Evolutionary conservation across 2,113 vertebrate genomes (phyloP).

Genomic region (Syngnathus scovelli): DNA sequence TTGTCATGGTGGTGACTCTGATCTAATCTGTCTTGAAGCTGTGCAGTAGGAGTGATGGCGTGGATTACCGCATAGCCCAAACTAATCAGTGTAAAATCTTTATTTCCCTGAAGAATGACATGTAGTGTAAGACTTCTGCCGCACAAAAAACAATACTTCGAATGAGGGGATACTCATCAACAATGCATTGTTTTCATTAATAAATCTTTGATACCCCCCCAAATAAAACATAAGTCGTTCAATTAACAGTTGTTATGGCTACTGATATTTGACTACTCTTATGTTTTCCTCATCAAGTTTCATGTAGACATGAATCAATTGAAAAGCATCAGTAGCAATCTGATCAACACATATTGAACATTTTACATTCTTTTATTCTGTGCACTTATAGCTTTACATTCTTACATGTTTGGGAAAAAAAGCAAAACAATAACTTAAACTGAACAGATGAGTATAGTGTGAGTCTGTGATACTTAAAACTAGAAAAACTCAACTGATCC

Average conservation of each 20-base stretch:
- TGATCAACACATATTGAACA: background rate
- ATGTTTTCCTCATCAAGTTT: background rate
- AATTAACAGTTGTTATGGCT: too few species aligned
- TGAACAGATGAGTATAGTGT: constrained; percentile 17
- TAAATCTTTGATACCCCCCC: background rate
- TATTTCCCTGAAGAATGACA: constrained; percentile 25
- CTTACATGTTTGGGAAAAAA: background rate
- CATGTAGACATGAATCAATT: too few species aligned
- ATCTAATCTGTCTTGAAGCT: constrained; percentile 46
- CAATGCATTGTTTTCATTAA: background rate
- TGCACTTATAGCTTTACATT: background rate
- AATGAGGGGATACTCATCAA: constrained; percentile 1
- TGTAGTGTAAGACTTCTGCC: constrained; percentile 10
- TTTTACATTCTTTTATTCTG: background rate
- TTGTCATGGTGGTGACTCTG: constrained; percentile 45
- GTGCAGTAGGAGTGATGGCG: constrained; percentile 37
- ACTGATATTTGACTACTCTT: background rate
- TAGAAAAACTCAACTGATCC: constrained; percentile 30
- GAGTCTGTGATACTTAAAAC: constrained; percentile 30
- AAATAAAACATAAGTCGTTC: too few species aligned
- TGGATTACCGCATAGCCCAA: constrained; percentile 27
- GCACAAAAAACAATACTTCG: background rate
- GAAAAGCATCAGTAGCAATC: too few species aligned
- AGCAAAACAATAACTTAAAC: background rate
- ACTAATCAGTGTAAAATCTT: constrained; percentile 37